Conservation (phyloP, 2,888 invertebrate species). For the Megastigmus dorsalis region DNA sequence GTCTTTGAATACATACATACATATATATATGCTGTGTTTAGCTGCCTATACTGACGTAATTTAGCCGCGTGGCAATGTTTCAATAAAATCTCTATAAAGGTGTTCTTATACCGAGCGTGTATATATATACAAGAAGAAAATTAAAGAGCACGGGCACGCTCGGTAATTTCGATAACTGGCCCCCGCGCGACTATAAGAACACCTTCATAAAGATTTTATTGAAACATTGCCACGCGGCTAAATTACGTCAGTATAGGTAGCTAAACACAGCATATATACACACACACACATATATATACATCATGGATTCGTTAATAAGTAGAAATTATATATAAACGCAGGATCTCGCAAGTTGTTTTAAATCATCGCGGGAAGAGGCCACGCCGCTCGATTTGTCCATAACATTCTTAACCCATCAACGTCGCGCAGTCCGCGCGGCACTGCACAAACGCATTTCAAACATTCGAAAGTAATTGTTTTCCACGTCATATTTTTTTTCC, state of each 20-base stretch:
- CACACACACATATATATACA: too few relatives aligned
- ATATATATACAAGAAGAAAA: too few relatives aligned
- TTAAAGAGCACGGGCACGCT: too few relatives aligned
- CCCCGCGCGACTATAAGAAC: background rate
- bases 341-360: background rate
- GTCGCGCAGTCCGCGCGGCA: background rate
- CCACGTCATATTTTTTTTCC: too few relatives aligned
- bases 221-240: background rate
- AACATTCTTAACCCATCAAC: background rate
- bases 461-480: constrained; percentile 14
- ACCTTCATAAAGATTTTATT: background rate
- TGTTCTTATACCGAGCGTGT: too few relatives aligned
- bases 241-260: background rate
- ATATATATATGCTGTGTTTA: background rate
- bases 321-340: constrained; percentile 6
- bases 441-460: too few relatives aligned
- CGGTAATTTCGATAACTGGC: background rate
- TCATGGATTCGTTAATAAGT: constrained; percentile 13
- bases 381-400: background rate
- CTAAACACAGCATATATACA: background rate
- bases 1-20: too few relatives aligned
- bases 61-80: background rate
- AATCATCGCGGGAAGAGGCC: constrained; percentile 14
- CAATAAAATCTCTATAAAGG: background rate
- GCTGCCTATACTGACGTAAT: background rate